These are phyloP conservation scores for Meteorus cinctellus DNA, from an alignment of 2,888 invertebrate species.

Conservation along the genomic window DNA sequence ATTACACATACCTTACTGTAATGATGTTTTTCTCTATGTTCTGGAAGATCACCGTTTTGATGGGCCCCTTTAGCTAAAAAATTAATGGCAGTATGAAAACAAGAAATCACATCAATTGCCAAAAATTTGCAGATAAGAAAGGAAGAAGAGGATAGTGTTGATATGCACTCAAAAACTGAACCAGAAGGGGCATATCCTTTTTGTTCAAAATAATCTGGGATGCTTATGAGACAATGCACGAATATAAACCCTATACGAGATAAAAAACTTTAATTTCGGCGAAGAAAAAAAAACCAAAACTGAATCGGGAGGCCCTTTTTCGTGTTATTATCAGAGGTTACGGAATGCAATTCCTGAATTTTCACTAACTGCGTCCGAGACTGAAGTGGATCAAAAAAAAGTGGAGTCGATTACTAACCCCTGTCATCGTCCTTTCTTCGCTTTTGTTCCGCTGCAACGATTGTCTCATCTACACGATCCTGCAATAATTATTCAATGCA, in stretches of 20 bases:
- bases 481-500: slow-evolving; percentile 64
- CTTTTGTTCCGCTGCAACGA: slow-evolving; percentile 81
- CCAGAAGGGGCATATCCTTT: not conserved
- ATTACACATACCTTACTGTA: slow-evolving; percentile 80
- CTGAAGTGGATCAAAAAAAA: slow-evolving; percentile 34
- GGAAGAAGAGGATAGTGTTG: slow-evolving; percentile 2
- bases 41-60: slow-evolving; percentile 84
- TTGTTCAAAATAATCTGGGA: not conserved
- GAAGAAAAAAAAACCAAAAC: slow-evolving; percentile 25
- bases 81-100: slow-evolving; percentile 45
- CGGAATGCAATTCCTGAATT: slow-evolving; percentile 36
- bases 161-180: not conserved
- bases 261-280: slow-evolving; percentile 45
- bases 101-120: not conserved
- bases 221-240: slow-evolving; percentile 34
- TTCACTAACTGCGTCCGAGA: not conserved
- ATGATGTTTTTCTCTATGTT: slow-evolving; percentile 83
- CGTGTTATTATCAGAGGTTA: slow-evolving; percentile 34
- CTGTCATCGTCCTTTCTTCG: slow-evolving; percentile 87
- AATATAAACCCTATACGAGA: slow-evolving; percentile 38
- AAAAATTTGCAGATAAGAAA: slow-evolving; percentile 29
- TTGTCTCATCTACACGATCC: slow-evolving; percentile 84
- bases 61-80: slow-evolving; percentile 78
- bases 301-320: not conserved
- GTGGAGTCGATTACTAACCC: slow-evolving; percentile 73